These are phyloP conservation scores for Metallyticus violacea DNA, from an alignment of 2,888 invertebrate genomes.

Conservation along the genomic window DNA sequence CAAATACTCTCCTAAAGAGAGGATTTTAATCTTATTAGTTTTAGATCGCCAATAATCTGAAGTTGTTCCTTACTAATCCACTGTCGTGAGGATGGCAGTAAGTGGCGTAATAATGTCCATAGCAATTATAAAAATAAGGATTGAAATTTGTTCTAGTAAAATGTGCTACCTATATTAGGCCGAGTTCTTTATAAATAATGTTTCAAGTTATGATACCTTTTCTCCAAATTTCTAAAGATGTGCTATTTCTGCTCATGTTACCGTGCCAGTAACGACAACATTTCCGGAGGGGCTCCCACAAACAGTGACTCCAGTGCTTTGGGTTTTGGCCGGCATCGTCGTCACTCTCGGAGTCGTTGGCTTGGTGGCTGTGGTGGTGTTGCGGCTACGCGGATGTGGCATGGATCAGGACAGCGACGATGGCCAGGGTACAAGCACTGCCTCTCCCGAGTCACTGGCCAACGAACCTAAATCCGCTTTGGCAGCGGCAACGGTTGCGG, in stretches of 20 bases:
- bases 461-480: slow-evolving; percentile 25
- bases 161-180: too few species aligned
- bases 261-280: slow-evolving; percentile 12
- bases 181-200: too few species aligned
- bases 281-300: slow-evolving; percentile 16
- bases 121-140: too few species aligned
- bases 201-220: too few species aligned
- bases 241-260: not conserved
- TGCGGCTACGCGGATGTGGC: slow-evolving; percentile 12
- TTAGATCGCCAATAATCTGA: too few species aligned
- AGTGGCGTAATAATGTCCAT: too few species aligned
- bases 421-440: slow-evolving; percentile 19
- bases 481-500: slow-evolving; percentile 31
- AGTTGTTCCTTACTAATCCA: too few species aligned
- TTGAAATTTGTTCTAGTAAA: too few species aligned
- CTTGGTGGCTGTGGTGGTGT: slow-evolving; percentile 10
- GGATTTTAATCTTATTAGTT: too few species aligned
- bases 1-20: too few species aligned
- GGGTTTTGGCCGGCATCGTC: slow-evolving; percentile 28
- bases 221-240: too few species aligned
- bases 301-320: slow-evolving; percentile 26
- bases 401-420: slow-evolving; percentile 5
- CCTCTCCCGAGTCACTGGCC: slow-evolving; percentile 35
- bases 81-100: too few species aligned
- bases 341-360: slow-evolving; percentile 26